These are phyloP conservation scores for Dipus sagitta DNA, from an alignment of 2,797 vertebrate genomes.

Conservation along the genomic window DNA sequence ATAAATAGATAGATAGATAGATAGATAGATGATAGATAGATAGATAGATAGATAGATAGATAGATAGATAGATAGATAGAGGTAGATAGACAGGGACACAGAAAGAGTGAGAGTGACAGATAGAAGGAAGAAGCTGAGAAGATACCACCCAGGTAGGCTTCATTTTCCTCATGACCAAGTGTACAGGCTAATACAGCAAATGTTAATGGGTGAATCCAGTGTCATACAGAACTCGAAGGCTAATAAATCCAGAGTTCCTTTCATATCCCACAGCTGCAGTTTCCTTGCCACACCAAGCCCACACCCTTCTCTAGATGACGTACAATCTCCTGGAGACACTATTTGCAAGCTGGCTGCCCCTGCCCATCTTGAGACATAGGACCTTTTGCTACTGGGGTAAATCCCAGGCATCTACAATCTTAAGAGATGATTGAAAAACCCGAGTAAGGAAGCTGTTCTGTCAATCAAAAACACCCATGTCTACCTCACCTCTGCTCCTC, in stretches of 20 bases:
- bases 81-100: too few species aligned
- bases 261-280: not conserved
- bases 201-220: not conserved
- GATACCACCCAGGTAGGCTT: not conserved
- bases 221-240: not conserved
- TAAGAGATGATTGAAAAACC: slow-evolving; percentile 28
- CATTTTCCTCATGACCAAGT: not conserved
- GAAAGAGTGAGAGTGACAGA: too few species aligned
- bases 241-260: not conserved
- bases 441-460: slow-evolving; percentile 3
- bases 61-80: too few species aligned
- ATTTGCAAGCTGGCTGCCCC: not conserved
- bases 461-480: slow-evolving; percentile 45
- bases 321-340: not conserved
- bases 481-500: slow-evolving; percentile 64
- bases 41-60: too few species aligned
- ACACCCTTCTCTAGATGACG: not conserved
- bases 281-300: not conserved
- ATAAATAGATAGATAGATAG: too few species aligned
- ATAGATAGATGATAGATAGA: too few species aligned
- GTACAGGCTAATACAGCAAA: not conserved
- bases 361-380: not conserved
- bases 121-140: not conserved
- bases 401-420: not conserved
- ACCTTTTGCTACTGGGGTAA: not conserved